phyloP scores from a whole-genome alignment of 1,140 invertebrate species.

The Zaprionus capensis region DNA sequence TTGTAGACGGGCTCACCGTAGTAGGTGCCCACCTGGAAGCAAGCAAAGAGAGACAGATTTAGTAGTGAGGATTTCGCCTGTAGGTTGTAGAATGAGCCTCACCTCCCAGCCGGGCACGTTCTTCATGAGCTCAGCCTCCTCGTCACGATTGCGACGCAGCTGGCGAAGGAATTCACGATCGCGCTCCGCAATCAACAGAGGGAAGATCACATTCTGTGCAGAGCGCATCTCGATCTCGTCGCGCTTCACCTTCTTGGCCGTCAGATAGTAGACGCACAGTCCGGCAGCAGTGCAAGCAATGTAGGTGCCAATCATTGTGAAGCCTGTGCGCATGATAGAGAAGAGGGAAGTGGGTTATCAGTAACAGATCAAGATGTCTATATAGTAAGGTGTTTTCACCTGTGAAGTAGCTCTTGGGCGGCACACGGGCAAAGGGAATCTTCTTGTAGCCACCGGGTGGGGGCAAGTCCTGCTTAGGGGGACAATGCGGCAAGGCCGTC shows the following conservation, averaged over 20 bases:
- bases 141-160: conserved; percentile 91
- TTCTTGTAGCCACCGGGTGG: conserved; percentile 92
- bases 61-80: background rate
- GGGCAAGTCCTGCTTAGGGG: conserved; percentile 91
- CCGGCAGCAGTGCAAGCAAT: conserved; percentile 86
- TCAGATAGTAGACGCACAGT: conserved; percentile 87
- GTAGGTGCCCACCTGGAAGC: conserved; percentile 90
- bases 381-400: conserved; percentile 85
- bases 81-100: background rate
- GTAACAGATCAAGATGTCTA: background rate
- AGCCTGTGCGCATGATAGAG: conserved; percentile 81
- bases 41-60: background rate
- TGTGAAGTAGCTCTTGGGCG: conserved; percentile 88
- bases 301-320: conserved; percentile 86
- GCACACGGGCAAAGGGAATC: conserved; percentile 89
- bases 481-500: conserved; percentile 66
- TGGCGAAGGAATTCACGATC: conserved; percentile 93
- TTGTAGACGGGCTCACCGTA: conserved; percentile 93
- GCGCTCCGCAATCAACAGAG: conserved; percentile 91
- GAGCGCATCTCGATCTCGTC: conserved; percentile 90
- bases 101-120: conserved; percentile 94
- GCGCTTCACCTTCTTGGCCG: conserved; percentile 85
- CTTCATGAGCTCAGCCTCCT: conserved; percentile 94
- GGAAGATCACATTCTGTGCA: conserved; percentile 89
- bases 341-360: background rate